Evolutionary conservation across 2,888 invertebrate genomes (phyloP).

Genomic region (Eristalis tenax): DNA sequence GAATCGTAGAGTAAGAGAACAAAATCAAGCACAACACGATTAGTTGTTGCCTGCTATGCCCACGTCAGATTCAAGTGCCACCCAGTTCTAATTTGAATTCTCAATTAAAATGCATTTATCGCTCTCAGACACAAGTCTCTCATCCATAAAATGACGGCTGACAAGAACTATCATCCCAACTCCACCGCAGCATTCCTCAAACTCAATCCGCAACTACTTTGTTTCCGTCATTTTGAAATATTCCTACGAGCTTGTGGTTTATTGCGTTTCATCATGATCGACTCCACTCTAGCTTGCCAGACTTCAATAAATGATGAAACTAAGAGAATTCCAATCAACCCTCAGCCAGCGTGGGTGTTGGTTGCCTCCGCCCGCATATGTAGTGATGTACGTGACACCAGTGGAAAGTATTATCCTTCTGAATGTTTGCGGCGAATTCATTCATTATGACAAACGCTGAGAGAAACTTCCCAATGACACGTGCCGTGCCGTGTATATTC

Average conservation of each 20-base stretch:
- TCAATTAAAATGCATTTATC: too few relatives aligned
- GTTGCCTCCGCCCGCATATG: not conserved
- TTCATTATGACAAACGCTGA: not conserved
- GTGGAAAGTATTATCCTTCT: not conserved
- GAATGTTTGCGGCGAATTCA: slow-evolving; percentile 15
- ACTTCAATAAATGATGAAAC: not conserved
- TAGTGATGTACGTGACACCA: not conserved
- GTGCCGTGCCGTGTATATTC: slow-evolving; percentile 1
- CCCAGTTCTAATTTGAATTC: too few relatives aligned
- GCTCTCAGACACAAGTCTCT: too few relatives aligned
- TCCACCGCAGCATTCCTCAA: not conserved
- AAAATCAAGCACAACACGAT: too few relatives aligned
- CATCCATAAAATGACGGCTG: too few relatives aligned
- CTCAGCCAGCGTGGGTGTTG: not conserved
- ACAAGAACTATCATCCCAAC: too few relatives aligned
- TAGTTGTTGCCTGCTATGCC: too few relatives aligned
- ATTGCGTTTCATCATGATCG: not conserved
- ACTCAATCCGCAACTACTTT: not conserved
- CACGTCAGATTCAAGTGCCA: too few relatives aligned
- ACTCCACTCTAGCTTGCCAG: not conserved
- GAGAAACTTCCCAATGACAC: slow-evolving; percentile 10
- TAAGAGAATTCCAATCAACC: not conserved
- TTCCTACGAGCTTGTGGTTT: not conserved
- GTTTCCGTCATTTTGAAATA: not conserved
- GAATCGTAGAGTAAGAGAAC: too few relatives aligned